A percentile compares a stretch with the other conserved stretches of the same genome.
Conservation (phyloP, 2,113 vertebrate genomes). For the Pimephales promelas region DNA sequence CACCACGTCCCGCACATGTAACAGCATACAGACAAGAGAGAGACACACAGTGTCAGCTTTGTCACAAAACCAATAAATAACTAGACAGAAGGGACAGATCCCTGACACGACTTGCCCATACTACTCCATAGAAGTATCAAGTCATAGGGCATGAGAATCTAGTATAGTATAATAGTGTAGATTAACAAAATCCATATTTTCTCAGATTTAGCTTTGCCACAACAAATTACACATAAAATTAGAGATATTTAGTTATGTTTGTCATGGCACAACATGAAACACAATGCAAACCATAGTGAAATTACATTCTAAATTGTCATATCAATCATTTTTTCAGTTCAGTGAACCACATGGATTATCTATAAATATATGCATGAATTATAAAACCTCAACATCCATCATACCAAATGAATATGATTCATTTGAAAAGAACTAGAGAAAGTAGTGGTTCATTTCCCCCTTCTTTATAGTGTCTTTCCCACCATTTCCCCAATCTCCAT, state of each 20-base stretch:
- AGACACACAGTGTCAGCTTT: too few relatives aligned
- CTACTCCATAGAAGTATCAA: not conserved
- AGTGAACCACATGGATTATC: conserved; percentile 25
- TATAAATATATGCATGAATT: conserved; percentile 35
- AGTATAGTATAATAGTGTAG: not conserved
- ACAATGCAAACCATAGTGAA: not conserved
- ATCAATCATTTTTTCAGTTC: conserved; percentile 22
- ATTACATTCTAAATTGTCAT: conserved; percentile 17
- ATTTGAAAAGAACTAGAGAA: not conserved
- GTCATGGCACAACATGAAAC: conserved; percentile 21
- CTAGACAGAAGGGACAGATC: too few relatives aligned
- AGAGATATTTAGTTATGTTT: conserved; percentile 11
- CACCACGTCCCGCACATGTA: too few relatives aligned
- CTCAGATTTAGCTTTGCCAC: not conserved
- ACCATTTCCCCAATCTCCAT: conserved; percentile 58
- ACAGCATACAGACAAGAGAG: too few relatives aligned
- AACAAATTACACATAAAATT: conserved; percentile 14
- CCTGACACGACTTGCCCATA: too few relatives aligned
- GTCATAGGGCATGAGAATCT: not conserved
- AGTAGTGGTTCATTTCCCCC: not conserved
- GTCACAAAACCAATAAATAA: too few relatives aligned
- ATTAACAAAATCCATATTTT: not conserved
- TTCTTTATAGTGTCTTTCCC: not conserved
- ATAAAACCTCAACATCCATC: conserved; percentile 21
- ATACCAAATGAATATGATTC: conserved; percentile 5